Conservation (phyloP, 2,113 vertebrate genomes). For the Pollachius pollachius region DNA sequence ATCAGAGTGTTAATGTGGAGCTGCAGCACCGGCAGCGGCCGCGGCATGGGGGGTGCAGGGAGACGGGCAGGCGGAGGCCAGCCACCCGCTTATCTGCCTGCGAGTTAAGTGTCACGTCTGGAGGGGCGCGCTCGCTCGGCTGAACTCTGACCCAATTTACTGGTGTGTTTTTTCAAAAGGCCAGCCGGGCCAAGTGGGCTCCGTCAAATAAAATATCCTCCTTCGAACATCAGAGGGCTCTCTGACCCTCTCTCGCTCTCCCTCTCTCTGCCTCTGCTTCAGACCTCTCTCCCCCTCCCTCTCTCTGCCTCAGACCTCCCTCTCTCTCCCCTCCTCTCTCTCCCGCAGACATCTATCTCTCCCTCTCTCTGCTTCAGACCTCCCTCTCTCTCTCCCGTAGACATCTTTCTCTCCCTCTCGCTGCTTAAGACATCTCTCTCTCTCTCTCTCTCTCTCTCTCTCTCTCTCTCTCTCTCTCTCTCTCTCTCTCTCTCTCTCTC, state of each 20-base stretch:
- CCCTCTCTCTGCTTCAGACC: not conserved
- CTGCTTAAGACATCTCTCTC: not conserved
- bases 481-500: not conserved
- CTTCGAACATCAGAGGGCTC: conserved; percentile 36
- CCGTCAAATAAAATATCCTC: conserved; percentile 61
- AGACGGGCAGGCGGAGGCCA: conserved; percentile 24
- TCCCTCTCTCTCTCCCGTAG: not conserved
- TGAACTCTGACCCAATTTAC: conserved; percentile 62
- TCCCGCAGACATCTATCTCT: not conserved
- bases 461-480: not conserved
- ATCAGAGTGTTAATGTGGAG: conserved; percentile 15
- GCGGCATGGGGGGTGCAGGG: conserved; percentile 24
- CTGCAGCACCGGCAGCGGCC: not conserved
- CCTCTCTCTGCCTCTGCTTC: not conserved
- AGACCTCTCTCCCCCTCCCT: not conserved
- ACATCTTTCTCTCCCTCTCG: not conserved
- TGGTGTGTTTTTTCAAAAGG: conserved; percentile 67
- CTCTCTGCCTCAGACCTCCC: not conserved
- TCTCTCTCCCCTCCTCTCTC: not conserved
- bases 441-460: conserved; percentile 8
- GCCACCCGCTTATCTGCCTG: conserved; percentile 47
- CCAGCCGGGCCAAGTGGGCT: conserved; percentile 55
- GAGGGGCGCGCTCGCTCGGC: conserved; percentile 26
- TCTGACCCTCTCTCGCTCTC: conserved; percentile 1
- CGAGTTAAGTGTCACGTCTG: conserved; percentile 49